These are phyloP conservation scores for Glossophaga mutica DNA, from an alignment of 2,797 vertebrate genomes.

Conservation along the genomic window DNA sequence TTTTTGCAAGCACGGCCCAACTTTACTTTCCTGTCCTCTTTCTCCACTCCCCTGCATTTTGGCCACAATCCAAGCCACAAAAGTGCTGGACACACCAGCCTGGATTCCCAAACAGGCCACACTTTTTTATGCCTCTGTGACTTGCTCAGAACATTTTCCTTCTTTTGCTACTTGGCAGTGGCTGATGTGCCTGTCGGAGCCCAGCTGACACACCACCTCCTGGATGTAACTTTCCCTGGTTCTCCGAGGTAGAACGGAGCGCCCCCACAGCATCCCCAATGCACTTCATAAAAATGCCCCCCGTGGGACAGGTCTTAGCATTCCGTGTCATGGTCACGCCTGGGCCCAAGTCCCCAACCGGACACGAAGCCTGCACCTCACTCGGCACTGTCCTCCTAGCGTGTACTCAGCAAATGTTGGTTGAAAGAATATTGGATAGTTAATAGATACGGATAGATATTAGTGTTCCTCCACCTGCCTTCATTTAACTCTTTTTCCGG, in stretches of 20 bases:
- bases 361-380: background rate
- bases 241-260: background rate
- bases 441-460: background rate
- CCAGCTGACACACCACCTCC: background rate
- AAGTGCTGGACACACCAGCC: too few relatives aligned
- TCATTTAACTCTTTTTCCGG: background rate
- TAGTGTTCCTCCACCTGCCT: background rate
- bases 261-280: accelerated
- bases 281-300: too few relatives aligned
- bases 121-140: background rate
- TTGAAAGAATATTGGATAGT: background rate
- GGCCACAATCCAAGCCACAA: background rate
- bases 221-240: background rate
- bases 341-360: background rate
- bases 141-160: background rate
- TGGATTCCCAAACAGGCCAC: background rate
- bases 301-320: background rate
- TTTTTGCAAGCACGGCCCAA: background rate
- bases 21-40: background rate
- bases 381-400: background rate
- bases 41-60: background rate
- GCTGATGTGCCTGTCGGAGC: background rate
- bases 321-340: too few relatives aligned
- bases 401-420: background rate
- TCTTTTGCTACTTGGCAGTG: background rate